Percentiles rank a stretch among this genome's conserved stretches.
phyloP scores from a whole-genome alignment of 2,113 vertebrate species.

The Limanda limanda region DNA sequence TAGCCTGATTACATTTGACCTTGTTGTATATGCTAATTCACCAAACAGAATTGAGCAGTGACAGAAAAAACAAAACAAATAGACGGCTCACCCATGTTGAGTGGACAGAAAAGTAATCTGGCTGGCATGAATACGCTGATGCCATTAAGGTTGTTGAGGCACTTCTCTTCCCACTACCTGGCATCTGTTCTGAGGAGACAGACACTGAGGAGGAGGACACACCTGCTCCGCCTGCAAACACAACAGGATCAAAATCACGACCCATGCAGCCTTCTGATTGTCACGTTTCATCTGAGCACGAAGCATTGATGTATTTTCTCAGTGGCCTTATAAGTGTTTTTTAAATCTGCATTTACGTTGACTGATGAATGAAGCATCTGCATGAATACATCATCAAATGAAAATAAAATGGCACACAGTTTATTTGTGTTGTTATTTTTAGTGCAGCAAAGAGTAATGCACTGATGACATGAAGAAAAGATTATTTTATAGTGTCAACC shows the following conservation, averaged over 20 bases:
- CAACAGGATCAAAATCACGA: background rate
- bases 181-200: conserved; percentile 2
- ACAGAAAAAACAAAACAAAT: conserved; percentile 5
- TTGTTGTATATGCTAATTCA: conserved; percentile 54
- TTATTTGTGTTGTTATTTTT: too few relatives aligned
- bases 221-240: background rate
- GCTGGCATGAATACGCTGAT: conserved; percentile 35
- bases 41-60: background rate
- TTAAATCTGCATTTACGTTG: too few relatives aligned
- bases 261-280: background rate
- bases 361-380: too few relatives aligned
- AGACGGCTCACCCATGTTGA: conserved; percentile 15
- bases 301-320: too few relatives aligned
- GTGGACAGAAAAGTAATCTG: conserved; percentile 40
- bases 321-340: too few relatives aligned
- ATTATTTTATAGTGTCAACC: too few relatives aligned
- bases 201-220: background rate
- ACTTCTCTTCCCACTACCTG: background rate
- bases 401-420: too few relatives aligned
- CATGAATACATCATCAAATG: too few relatives aligned
- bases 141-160: conserved; percentile 22
- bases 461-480: too few relatives aligned
- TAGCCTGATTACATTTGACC: conserved; percentile 59
- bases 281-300: too few relatives aligned
- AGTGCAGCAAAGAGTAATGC: too few relatives aligned